These are phyloP conservation scores for Brachypalpus laphriformis DNA, from an alignment of 2,888 invertebrate genomes.

Conservation along the genomic window DNA sequence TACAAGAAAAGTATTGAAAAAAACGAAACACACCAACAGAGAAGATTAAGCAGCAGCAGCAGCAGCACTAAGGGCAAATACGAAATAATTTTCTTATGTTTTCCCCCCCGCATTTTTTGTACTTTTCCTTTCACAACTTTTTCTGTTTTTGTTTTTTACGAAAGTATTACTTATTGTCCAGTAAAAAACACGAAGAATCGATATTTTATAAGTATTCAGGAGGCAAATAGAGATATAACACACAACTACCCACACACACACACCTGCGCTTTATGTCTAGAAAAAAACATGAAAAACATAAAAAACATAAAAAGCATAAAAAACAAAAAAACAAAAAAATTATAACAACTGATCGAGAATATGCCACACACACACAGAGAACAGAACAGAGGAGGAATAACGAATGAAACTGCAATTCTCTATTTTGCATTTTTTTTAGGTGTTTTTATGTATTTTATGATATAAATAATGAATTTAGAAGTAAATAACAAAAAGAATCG, in stretches of 20 bases:
- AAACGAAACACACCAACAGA: slow-evolving; percentile 3
- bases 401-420: slow-evolving; percentile 51
- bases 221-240: slow-evolving; percentile 26
- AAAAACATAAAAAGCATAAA: neutral
- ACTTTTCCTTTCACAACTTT: neutral
- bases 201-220: slow-evolving; percentile 52
- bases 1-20: slow-evolving; percentile 32
- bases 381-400: no score
- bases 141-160: slow-evolving; percentile 14
- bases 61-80: neutral
- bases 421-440: slow-evolving; percentile 57
- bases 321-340: neutral
- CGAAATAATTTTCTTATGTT: no score
- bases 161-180: slow-evolving; percentile 38
- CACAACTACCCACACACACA: slow-evolving; percentile 18
- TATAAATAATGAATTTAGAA: slow-evolving; percentile 42
- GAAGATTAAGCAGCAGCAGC: slow-evolving; percentile 1
- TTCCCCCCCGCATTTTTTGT: no score
- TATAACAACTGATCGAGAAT: slow-evolving; percentile 3
- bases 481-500: neutral
- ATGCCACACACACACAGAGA: no score
- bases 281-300: neutral
- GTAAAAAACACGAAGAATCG: neutral
- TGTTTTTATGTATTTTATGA: slow-evolving; percentile 57
- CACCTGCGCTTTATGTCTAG: slow-evolving; percentile 50